Conservation (phyloP, 2,888 invertebrate genomes). For the Andrena minutula region DNA sequence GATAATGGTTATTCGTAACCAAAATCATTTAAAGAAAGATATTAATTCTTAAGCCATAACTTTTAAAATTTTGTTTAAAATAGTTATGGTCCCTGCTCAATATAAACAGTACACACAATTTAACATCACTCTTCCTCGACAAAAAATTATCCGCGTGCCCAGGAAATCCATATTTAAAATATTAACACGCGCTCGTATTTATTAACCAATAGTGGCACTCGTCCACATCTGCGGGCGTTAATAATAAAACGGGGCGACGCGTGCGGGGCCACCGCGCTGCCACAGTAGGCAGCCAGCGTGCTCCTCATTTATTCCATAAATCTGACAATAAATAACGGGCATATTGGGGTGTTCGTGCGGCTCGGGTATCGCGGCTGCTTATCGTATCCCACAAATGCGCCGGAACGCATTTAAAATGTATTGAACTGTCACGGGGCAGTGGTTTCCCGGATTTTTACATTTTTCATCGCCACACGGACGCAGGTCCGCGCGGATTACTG, state of each 20-base stretch:
- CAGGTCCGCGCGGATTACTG: constrained; percentile 79
- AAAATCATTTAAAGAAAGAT: too few relatives aligned
- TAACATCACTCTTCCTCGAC: too few relatives aligned
- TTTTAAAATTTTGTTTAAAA: too few relatives aligned
- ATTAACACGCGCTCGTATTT: not conserved
- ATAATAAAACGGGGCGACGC: constrained; percentile 73
- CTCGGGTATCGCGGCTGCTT: constrained; percentile 70
- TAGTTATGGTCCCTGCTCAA: too few relatives aligned
- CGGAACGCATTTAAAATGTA: constrained; percentile 85
- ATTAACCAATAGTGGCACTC: constrained; percentile 10
- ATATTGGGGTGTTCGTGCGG: constrained; percentile 74
- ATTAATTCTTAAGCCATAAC: too few relatives aligned
- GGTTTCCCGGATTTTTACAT: constrained; percentile 83
- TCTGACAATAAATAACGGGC: constrained; percentile 84
- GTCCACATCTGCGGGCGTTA: constrained; percentile 57
- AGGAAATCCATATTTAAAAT: not conserved
- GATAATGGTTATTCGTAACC: too few relatives aligned
- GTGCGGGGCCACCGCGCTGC: constrained; percentile 36
- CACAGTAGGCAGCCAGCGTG: constrained; percentile 28
- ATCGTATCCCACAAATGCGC: constrained; percentile 82
- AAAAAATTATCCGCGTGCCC: too few relatives aligned
- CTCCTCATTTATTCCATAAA: constrained; percentile 84
- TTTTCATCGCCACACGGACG: constrained; percentile 80
- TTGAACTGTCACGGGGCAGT: constrained; percentile 83
- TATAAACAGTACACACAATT: too few relatives aligned